phyloP scores from a whole-genome alignment of 2,888 invertebrate species.

The Spilarctia lutea region DNA sequence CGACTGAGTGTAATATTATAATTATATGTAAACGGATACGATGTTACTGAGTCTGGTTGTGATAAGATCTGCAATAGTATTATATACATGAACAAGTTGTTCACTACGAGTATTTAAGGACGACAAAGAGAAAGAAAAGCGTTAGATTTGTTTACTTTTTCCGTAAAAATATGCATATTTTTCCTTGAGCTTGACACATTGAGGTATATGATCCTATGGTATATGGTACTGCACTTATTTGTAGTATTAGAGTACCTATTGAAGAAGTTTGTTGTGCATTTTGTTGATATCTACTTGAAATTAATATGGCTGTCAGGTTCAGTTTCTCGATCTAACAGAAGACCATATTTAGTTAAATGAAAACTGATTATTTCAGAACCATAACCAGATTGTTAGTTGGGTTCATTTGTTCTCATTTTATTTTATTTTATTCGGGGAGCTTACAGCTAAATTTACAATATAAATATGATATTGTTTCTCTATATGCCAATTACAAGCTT shows the following conservation, averaged over 20 bases:
- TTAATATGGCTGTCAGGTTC: no score
- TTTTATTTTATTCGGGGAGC: no score
- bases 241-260: not conserved
- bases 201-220: not conserved
- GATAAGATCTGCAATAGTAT: conserved; percentile 19
- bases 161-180: not conserved
- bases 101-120: not conserved
- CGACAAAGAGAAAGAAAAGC: not conserved
- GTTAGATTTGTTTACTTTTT: not conserved
- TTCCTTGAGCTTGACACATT: not conserved
- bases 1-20: conserved; percentile 45
- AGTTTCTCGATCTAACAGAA: no score
- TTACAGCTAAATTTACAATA: no score
- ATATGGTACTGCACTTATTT: not conserved
- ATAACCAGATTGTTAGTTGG: not conserved
- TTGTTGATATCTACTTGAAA: no score
- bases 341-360: not conserved
- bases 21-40: conserved; percentile 44
- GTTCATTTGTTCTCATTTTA: no score
- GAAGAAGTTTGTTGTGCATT: not conserved
- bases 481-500: no score
- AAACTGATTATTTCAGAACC: not conserved
- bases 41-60: conserved; percentile 24
- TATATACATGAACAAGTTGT: conserved; percentile 2
- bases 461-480: no score